Base-by-base conservation (phyloP, 2,113 vertebrate species). In the Paradisaea rubra region DNA sequence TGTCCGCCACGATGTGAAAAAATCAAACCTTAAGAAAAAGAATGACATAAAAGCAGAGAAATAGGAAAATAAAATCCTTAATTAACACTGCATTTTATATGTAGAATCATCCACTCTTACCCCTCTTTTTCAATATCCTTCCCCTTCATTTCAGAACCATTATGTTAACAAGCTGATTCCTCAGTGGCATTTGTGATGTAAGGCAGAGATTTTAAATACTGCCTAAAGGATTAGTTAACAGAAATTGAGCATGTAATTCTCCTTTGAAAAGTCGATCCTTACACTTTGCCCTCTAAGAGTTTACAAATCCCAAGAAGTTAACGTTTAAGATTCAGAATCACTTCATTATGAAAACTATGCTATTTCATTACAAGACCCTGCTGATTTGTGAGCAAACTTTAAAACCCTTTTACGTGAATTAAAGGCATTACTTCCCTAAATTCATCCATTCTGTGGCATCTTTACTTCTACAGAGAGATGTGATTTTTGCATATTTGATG, bases 221-320 rank as follows among this genome's bases (percentile, higher is more conserved):
- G 41, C 44, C 56, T 91, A 78, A 88, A 91, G 77, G 73, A 89
- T 71, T 81, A 60, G 53, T 64, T 87, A 89, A 76, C 37, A 91
- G 81, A 91, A 94, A 69, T 21, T 65, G 17, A 81, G 31, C 31
- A 71, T 61, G 54, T 72, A 87, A 85, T 76, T 85, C 83, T 65
- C 45, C 70, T 93, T 91, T 87, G 89, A 81, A 94, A 84, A 91
- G 68, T 74, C 11, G 17, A 61, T 78, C 71, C 49, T 93, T 79
- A 61, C 37, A 84, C 53, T 95, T 91, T 89, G 18, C 72, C 44
- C 57, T 89, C 15, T 65, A 87, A 92, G 65, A 84, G 65, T 79
- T 95, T 91, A 85, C 66, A 92, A 89, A 89, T 84, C 86, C 77
- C 57, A 89, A 35, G 49, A 64, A 84, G 18, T 88, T 49, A 68